Conservation (phyloP, 2,113 vertebrate species). For the Prochilodus magdalenae region DNA sequence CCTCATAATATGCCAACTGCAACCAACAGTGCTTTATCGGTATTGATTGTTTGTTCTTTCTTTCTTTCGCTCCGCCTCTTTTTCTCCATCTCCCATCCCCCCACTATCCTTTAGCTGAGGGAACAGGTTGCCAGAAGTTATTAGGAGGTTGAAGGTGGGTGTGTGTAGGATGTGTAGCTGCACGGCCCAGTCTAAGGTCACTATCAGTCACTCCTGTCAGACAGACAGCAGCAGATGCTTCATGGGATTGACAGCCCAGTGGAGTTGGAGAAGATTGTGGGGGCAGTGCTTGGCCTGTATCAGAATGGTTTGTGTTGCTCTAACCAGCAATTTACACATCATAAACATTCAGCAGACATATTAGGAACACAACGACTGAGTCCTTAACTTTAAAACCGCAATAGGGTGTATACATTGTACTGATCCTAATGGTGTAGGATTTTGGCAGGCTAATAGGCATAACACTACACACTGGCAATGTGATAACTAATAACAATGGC, state of each 20-base stretch:
- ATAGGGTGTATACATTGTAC: too few relatives aligned
- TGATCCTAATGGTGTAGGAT: too few relatives aligned
- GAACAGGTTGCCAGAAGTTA: slow-evolving; percentile 2
- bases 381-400: too few relatives aligned
- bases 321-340: neutral
- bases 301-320: neutral
- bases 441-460: too few relatives aligned
- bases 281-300: neutral
- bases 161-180: neutral
- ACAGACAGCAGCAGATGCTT: slow-evolving; percentile 25
- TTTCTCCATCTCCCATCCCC: neutral
- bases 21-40: neutral
- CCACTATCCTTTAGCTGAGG: neutral
- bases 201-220: slow-evolving; percentile 23
- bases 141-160: slow-evolving; percentile 2
- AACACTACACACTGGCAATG: too few relatives aligned
- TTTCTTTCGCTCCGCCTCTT: neutral
- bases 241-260: slow-evolving; percentile 18
- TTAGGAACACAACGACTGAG: too few relatives aligned
- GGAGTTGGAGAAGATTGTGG: neutral
- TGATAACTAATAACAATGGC: too few relatives aligned
- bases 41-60: neutral
- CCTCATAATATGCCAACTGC: neutral
- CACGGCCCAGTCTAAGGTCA: slow-evolving; percentile 6
- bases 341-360: neutral